Evolutionary conservation across 2,888 invertebrate species (phyloP).

Genomic region (Cosmorhoe ocellata): DNA sequence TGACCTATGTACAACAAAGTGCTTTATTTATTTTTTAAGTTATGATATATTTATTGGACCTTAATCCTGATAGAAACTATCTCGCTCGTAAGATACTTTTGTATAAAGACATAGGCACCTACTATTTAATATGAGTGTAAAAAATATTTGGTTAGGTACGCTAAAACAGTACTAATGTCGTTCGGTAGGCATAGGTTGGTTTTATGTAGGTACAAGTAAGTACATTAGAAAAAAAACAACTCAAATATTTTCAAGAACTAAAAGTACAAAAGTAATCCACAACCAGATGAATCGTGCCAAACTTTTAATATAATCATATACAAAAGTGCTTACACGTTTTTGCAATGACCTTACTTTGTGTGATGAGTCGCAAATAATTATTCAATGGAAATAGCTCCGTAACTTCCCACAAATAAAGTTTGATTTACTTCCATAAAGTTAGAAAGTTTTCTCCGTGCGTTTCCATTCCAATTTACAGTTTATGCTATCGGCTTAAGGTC

Average conservation of each 20-base stretch:
- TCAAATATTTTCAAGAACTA: too few relatives aligned
- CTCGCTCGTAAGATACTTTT: too few relatives aligned
- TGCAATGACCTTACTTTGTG: conserved; percentile 10
- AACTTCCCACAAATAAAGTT: conserved; percentile 23
- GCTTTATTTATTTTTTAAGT: too few relatives aligned
- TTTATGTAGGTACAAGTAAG: too few relatives aligned
- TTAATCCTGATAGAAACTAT: too few relatives aligned
- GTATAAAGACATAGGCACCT: too few relatives aligned
- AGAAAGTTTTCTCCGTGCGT: conserved; percentile 7
- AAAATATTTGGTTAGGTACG: background rate
- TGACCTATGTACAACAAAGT: too few relatives aligned
- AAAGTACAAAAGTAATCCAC: background rate
- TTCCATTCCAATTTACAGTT: conserved; percentile 10
- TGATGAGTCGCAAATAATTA: conserved; percentile 14
- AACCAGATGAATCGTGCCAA: background rate
- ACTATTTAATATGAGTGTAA: too few relatives aligned
- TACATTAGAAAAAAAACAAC: too few relatives aligned
- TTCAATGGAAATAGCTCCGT: conserved; percentile 21
- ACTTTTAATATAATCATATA: background rate
- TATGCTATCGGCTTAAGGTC: conserved; percentile 10
- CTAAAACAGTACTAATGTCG: too few relatives aligned
- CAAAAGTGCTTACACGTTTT: conserved; percentile 7
- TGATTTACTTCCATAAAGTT: conserved; percentile 25
- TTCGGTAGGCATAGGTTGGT: too few relatives aligned
- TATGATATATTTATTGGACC: too few relatives aligned